Base-by-base conservation (phyloP, 1,140 invertebrate genomes). In the Globodera ellingtonae region DNA sequence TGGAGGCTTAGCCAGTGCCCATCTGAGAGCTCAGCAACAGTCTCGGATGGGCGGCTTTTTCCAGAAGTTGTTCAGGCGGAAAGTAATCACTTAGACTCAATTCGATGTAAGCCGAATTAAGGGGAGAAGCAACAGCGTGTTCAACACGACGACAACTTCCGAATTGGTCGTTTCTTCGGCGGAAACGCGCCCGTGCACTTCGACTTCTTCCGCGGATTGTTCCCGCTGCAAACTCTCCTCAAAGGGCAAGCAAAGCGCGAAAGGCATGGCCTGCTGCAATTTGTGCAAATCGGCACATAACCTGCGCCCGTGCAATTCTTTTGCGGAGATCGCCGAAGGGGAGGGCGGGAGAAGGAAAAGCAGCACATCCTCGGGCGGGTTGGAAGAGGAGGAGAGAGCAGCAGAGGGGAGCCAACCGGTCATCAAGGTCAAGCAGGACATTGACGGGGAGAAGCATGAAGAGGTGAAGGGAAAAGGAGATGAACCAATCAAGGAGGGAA, bases 121-220 rank as follows among this genome's bases (percentile, higher is more conserved):
- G 79, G 80, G 50, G 7, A 81, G 79, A 5, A 81, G 79, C 81
- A 82, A 81, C 80, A 82, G 80, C 80, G 79, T 59, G 7, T 81
- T 81, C 67, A 79, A 81, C 79, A 70, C 78, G n/a, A 81, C 47
- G 15, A 79, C 71, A 21, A 81, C 18, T 10, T 76, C 73, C 73
- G 62, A 50, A 75, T 46, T 75, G 52, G 70, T n/a, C 70, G 50
- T 72, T 18, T 52, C 46, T 15, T 47, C 70, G 5, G 15, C 47
- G 5, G 59, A 66, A 13, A 13, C 15, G 13, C 59, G 21, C 13
- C 35, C 66, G 50, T 67, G 44, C 59, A 62, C 50, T 21, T 44
- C 44, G 10, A 24, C 35, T 70, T 35, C 66, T 79, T 35, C 71
- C 66, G 46, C 50, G 72, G 35, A 62, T 21, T 70, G 67, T 50